phyloP scores from a whole-genome alignment of 2,888 invertebrate genomes.

The Erebia aethiops region DNA sequence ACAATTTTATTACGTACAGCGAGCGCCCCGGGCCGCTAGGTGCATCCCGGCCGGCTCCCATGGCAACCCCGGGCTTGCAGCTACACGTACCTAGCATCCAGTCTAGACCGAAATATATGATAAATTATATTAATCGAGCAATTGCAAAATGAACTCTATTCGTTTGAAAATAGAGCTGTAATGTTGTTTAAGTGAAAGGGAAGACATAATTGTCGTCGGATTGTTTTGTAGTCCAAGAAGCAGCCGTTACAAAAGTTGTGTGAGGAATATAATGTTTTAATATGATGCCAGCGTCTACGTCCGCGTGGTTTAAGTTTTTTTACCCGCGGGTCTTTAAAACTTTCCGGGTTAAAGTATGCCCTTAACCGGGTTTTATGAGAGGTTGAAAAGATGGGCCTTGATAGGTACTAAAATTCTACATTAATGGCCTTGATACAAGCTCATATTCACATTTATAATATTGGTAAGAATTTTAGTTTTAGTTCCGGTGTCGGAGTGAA shows the following conservation, averaged over 20 bases:
- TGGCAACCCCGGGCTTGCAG: conserved; percentile 42
- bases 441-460: too few relatives aligned
- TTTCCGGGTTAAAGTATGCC: too few relatives aligned
- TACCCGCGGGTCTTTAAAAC: too few relatives aligned
- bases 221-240: conserved; percentile 14
- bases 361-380: too few relatives aligned
- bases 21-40: conserved; percentile 36
- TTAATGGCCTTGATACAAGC: too few relatives aligned
- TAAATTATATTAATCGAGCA: neutral
- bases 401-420: too few relatives aligned
- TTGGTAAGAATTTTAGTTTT: too few relatives aligned
- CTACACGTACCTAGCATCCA: conserved; percentile 32
- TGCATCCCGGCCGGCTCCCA: conserved; percentile 47
- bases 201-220: conserved; percentile 6
- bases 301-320: too few relatives aligned
- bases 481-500: too few relatives aligned
- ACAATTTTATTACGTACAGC: conserved; percentile 39
- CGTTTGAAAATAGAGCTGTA: rapidly evolving
- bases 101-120: conserved; percentile 32
- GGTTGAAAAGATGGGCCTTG: too few relatives aligned
- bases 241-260: neutral
- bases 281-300: too few relatives aligned
- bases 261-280: neutral
- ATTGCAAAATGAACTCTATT: conserved; percentile 10
- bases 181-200: conserved; percentile 2